Conservation (phyloP, 2,888 invertebrate species). For the Erpobdella octoculata region DNA sequence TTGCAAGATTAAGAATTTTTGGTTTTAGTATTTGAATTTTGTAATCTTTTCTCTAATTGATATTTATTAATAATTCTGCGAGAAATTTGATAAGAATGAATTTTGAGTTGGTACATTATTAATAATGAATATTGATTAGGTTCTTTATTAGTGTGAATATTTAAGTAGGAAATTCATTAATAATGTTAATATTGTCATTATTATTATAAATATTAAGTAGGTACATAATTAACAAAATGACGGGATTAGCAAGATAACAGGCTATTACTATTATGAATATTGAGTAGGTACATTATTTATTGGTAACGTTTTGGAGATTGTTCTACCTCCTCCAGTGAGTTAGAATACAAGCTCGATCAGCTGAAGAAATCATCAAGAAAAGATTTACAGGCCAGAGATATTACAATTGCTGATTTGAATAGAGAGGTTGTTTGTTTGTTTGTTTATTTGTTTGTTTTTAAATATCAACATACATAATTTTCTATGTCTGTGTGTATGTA, state of each 20-base stretch:
- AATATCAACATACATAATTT: no score
- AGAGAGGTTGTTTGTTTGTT: neutral
- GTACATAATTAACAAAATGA: no score
- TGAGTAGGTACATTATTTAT: neutral
- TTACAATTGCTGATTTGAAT: neutral
- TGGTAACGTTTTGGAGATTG: neutral
- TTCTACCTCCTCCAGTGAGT: neutral
- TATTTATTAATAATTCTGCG: neutral
- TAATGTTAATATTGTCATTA: no score
- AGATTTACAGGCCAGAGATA: neutral
- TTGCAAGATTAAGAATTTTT: neutral
- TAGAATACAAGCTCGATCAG: slow-evolving; percentile 18
- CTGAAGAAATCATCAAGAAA: slow-evolving; percentile 3
- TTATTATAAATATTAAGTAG: no score
- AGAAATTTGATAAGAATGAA: neutral
- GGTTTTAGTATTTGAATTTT: neutral
- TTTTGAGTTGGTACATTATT: neutral
- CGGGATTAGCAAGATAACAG: no score
- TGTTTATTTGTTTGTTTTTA: no score
- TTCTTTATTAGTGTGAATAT: no score
- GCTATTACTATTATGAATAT: no score
- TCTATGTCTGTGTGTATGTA: no score
- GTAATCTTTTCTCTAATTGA: neutral
- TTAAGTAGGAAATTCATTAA: no score
- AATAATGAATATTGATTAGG: no score